Percentiles rank a stretch among this genome's conserved stretches.
Conservation (phyloP, 2,113 vertebrate genomes). For the Panthera tigris region DNA sequence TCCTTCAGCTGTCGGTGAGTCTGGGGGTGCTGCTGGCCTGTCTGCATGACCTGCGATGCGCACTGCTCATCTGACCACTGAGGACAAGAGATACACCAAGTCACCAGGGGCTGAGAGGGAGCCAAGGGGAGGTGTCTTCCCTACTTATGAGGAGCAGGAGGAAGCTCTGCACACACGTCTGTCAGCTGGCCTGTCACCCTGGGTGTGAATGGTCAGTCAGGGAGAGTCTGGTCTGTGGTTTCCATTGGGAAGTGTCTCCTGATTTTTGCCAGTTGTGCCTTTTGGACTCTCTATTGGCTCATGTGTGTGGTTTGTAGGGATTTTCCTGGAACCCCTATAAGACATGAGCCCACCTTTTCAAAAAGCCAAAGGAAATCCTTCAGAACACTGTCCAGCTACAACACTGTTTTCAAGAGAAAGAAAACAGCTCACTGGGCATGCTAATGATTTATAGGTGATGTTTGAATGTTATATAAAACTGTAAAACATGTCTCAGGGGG, state of each 20-base stretch:
- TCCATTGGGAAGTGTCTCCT: background rate
- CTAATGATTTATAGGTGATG: slow-evolving; percentile 9
- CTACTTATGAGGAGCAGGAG: background rate
- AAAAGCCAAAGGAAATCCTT: slow-evolving; percentile 52
- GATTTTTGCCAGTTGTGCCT: background rate
- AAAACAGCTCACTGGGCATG: background rate
- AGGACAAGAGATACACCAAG: background rate
- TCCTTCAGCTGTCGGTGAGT: slow-evolving; percentile 97
- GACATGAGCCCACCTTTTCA: background rate
- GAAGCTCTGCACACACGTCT: background rate
- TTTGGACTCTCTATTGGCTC: background rate
- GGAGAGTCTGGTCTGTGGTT: background rate
- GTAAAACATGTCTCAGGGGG: background rate
- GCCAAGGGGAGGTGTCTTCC: background rate
- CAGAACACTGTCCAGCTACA: background rate
- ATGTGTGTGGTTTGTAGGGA: background rate
- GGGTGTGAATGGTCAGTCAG: background rate
- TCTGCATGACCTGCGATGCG: slow-evolving; percentile 91
- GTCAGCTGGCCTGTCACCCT: background rate
- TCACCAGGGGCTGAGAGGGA: background rate
- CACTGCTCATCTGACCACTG: slow-evolving; percentile 92
- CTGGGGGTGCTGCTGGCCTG: slow-evolving; percentile 91
- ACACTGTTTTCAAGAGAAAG: background rate
- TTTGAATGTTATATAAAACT: background rate
- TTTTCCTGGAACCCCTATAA: background rate